phyloP scores from a whole-genome alignment of 1,140 invertebrate genomes.

The Drosophila subobscura region DNA sequence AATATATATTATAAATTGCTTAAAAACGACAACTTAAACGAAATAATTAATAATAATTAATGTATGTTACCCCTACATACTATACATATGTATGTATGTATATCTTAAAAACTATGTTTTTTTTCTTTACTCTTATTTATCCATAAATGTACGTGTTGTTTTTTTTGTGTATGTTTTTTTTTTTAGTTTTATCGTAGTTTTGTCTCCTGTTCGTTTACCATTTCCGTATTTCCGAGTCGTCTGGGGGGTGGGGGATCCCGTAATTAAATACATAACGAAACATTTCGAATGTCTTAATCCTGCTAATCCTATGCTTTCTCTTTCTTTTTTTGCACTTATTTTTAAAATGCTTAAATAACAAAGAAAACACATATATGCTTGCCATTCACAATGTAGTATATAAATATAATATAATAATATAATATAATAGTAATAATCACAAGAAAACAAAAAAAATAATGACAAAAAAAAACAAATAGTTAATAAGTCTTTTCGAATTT shows the following conservation, averaged over 20 bases:
- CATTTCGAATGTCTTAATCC: slow-evolving; percentile 54
- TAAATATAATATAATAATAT: slow-evolving; percentile 26
- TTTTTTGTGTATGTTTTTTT: slow-evolving; percentile 18
- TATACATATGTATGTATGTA: slow-evolving; percentile 29
- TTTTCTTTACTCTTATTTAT: background rate
- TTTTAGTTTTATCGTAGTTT: background rate
- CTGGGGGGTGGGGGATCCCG: slow-evolving; percentile 12
- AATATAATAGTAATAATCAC: slow-evolving; percentile 43
- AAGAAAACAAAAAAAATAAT: slow-evolving; percentile 51
- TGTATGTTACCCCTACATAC: slow-evolving; percentile 15
- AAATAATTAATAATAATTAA: slow-evolving; percentile 43
- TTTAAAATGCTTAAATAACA: slow-evolving; percentile 39
- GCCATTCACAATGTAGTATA: slow-evolving; percentile 36
- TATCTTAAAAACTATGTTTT: slow-evolving; percentile 38
- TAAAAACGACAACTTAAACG: slow-evolving; percentile 58
- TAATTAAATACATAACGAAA: slow-evolving; percentile 43
- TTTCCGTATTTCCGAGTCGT: slow-evolving; percentile 11
- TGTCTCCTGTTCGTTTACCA: background rate
- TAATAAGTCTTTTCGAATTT: slow-evolving; percentile 81
- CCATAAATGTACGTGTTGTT: background rate
- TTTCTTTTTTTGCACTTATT: slow-evolving; percentile 3
- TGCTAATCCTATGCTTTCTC: slow-evolving; percentile 22
- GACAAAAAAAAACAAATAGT: slow-evolving; percentile 67
- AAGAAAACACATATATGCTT: slow-evolving; percentile 45
- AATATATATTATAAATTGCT: slow-evolving; percentile 61